Base-by-base conservation (phyloP, 2,888 invertebrate genomes). In the Sarcophaga subvicina region DNA sequence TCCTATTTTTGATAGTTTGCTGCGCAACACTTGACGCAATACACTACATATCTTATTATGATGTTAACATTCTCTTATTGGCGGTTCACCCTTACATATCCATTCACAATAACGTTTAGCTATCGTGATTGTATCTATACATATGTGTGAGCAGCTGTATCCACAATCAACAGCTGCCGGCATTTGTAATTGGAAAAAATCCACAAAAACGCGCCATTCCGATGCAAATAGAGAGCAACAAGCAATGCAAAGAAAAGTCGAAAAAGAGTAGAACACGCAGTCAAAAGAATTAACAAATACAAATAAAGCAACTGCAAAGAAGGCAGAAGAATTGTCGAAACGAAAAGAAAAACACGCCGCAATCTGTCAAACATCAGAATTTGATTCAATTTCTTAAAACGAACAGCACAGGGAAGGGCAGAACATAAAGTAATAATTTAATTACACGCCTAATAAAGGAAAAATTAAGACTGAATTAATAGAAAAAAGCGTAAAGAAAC, bases 281-380 rank as follows among this genome's bases (percentile, higher is more conserved):
- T 20, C 63, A 67, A 63, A 62, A 12, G 12, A 14, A 49, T 14
- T 78, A 22, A 49, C 60, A 83, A 25, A 25, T 8, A 63, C 25
- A 22, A 22, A 22, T 63, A 20, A n/a, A 60, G 22, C 11, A 47
- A 64, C 76, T 0, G 37, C 17, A 54, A 54, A 54, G 54, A 54
- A 54, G 17, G 5, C 54, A 66, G 8, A 37, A 37, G 37, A 37
- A 66, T 71, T 79, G 22, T 22, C 22, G 3, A 67, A 60, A n/a
- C 59, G 22, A 17, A 5, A 62, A 70, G 54, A 54, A 77, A 70
- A 67, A 27, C 73, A 85, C 77, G 73, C 81, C 64, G 59, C 22
- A 77, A 54, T 37, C 71, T 69, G 69, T 77, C 77, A 83, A 63
- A 59, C 3, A 67, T 1, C 22, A 70, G 11, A 17, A 37, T 10